Evolutionary conservation across 2,797 vertebrate genomes (phyloP).

Genomic region (Diglossa cyanea): DNA sequence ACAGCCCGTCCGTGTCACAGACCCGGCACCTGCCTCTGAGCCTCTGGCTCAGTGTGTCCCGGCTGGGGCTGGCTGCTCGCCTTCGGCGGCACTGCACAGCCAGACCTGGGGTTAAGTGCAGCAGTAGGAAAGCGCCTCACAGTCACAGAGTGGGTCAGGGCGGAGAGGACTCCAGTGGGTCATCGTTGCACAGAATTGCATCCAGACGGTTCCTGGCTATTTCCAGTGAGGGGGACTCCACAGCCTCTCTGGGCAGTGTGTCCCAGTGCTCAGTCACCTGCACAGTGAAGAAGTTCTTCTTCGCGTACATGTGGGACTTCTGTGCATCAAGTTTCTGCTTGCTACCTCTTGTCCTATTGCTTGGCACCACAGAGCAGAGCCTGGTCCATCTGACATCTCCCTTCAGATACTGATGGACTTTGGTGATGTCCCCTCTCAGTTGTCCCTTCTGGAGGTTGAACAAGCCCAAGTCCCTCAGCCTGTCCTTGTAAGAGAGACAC

Average conservation of each 20-base stretch:
- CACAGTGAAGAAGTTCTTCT: neutral
- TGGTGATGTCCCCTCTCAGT: fast-evolving
- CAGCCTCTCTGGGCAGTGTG: neutral
- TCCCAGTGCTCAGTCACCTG: neutral
- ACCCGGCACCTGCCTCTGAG: fast-evolving
- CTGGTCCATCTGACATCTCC: neutral
- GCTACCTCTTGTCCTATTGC: neutral
- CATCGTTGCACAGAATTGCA: neutral
- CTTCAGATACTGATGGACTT: neutral
- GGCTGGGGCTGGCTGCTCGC: neutral
- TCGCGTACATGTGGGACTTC: neutral
- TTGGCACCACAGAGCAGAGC: neutral
- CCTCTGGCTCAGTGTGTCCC: fast-evolving
- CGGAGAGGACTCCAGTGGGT: neutral
- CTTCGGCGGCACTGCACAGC: fast-evolving
- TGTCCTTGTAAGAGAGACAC: neutral
- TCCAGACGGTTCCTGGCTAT: neutral
- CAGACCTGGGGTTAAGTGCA: fast-evolving
- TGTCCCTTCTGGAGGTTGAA: neutral
- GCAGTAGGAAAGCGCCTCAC: neutral
- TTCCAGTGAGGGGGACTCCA: neutral
- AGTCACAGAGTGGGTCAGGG: fast-evolving
- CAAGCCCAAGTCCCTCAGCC: neutral
- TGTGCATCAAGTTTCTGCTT: neutral
- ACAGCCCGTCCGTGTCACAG: fast-evolving